Conservation (phyloP, 35 echinoderm and acorn worm species). For the Apostichopus parvimensis region DNA sequence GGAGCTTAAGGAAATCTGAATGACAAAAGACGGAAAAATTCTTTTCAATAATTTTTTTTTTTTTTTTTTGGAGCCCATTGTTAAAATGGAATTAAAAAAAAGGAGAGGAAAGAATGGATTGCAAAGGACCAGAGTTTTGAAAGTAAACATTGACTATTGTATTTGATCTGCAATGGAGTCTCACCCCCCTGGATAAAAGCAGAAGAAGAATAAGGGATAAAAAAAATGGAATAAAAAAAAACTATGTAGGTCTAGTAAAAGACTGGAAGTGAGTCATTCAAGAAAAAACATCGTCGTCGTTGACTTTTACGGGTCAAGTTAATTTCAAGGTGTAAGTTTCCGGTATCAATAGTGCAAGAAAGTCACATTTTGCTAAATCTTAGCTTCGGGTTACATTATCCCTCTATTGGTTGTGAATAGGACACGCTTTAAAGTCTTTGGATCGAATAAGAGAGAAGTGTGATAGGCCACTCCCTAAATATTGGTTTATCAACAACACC, state of each 20-base stretch:
- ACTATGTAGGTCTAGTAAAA: neutral
- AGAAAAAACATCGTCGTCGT: slow-evolving; percentile 11
- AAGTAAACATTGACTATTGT: slow-evolving; percentile 43
- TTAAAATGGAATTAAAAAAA: neutral
- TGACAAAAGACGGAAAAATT: slow-evolving; percentile 7
- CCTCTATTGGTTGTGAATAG: too few relatives aligned
- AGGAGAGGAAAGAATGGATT: neutral
- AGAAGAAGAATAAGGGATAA: neutral
- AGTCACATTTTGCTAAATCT: neutral
- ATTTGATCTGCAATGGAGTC: slow-evolving; percentile 24
- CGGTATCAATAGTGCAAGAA: slow-evolving; percentile 48
- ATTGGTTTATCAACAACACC: slow-evolving; percentile 35
- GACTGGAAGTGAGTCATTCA: slow-evolving; percentile 34
- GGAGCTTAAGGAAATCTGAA: neutral
- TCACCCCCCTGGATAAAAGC: neutral
- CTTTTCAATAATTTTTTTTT: slow-evolving; percentile 4
- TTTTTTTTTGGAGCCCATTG: neutral
- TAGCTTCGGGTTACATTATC: slow-evolving; percentile 26
- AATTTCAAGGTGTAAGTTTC: slow-evolving; percentile 41
- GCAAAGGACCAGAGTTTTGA: slow-evolving; percentile 6
- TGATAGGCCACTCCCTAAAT: slow-evolving; percentile 38
- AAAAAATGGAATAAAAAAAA: neutral
- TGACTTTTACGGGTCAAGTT: slow-evolving; percentile 20
- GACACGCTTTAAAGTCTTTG: too few relatives aligned
- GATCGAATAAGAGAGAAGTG: neutral